These are phyloP conservation scores for Peromyscus aztecus DNA, from an alignment of 2,797 vertebrate genomes.

Conservation along the genomic window DNA sequence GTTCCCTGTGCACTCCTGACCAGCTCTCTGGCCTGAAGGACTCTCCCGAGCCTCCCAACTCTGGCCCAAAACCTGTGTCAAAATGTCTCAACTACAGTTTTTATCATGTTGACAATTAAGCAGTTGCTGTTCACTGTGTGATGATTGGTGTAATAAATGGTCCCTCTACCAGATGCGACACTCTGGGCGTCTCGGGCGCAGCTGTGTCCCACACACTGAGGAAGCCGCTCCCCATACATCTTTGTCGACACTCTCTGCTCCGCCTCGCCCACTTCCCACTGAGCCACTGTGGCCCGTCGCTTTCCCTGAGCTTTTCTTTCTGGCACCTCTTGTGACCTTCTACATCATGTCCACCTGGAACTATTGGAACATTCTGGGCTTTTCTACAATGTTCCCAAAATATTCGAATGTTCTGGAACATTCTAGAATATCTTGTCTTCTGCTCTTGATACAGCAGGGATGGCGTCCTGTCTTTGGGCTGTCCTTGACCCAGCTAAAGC, in stretches of 20 bases:
- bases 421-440: conserved; percentile 19
- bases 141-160: conserved; percentile 82
- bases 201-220: conserved; percentile 77
- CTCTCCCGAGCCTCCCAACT: background rate
- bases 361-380: conserved; percentile 31
- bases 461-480: background rate
- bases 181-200: conserved; percentile 54
- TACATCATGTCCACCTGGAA: background rate
- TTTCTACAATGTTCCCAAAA: conserved; percentile 11
- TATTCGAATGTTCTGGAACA: conserved; percentile 30
- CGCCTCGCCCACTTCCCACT: background rate
- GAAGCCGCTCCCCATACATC: conserved; percentile 65
- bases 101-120: conserved; percentile 78
- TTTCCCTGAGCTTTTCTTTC: background rate
- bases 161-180: conserved; percentile 71
- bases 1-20: background rate
- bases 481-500: background rate
- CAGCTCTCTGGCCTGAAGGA: background rate
- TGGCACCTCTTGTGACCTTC: background rate
- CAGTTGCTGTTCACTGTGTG: conserved; percentile 73
- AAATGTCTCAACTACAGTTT: background rate
- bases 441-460: background rate
- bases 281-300: background rate
- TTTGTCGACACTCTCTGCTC: conserved; percentile 66
- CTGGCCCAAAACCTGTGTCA: conserved; percentile 10